Evolutionary conservation across 2,113 vertebrate genomes (phyloP).

Genomic region (Tichodroma muraria): DNA sequence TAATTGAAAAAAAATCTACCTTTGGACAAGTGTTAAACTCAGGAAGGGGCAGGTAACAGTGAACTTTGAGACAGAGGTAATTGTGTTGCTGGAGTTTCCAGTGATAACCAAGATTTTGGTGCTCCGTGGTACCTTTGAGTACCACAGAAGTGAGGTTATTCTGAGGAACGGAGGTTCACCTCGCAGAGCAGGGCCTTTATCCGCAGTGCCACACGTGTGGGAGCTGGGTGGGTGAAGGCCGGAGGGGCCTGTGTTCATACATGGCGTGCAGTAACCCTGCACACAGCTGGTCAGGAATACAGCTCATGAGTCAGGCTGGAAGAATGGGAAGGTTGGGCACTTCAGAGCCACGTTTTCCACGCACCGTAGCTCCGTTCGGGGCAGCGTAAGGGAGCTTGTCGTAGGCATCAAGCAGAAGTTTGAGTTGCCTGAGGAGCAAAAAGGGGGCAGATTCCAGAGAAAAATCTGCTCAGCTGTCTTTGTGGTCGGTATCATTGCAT

Average conservation of each 20-base stretch:
- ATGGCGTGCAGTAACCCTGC: background rate
- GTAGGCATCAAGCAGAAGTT: accelerated
- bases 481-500: background rate
- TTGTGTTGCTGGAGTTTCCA: background rate
- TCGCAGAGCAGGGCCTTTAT: background rate
- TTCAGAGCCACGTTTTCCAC: background rate
- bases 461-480: background rate
- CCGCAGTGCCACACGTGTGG: accelerated
- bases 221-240: background rate
- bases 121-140: background rate
- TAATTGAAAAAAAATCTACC: background rate
- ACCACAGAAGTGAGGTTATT: too few relatives aligned
- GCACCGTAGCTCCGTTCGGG: accelerated
- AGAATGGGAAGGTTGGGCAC: background rate
- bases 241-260: background rate
- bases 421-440: background rate
- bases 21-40: background rate
- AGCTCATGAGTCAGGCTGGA: background rate
- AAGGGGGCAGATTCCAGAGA: background rate
- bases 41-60: background rate
- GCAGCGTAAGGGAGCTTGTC: accelerated
- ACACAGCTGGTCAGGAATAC: background rate
- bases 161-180: too few relatives aligned
- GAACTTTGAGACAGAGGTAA: background rate
- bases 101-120: background rate